Base-by-base conservation (phyloP, 2,888 invertebrate species). In the Sinhomidia bicolor region DNA sequence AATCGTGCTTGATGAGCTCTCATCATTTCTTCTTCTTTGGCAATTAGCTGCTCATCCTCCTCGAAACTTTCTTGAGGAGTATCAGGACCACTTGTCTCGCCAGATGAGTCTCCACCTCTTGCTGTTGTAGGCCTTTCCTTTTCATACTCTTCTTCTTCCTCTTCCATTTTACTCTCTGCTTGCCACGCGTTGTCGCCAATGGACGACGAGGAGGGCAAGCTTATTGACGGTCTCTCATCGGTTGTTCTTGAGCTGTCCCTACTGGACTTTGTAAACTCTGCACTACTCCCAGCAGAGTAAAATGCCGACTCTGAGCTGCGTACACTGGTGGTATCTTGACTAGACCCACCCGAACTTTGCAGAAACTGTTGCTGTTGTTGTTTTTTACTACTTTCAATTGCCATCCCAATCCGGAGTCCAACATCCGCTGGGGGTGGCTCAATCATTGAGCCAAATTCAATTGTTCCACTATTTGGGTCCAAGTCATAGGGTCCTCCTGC, bases 1-100 rank as follows among this genome's bases (percentile, higher is more conserved):
- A 78, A 41, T 62, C 74, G 36, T 32, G 84, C 76, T 36, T 88
- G 82, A 57, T 88, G 88, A 20, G 82, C 85, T 26, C 82, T 81
- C 82, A 89, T 83, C 89, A 90, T 88, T 51, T 89, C 88, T 47
- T 89, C 84, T 62, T 90, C 90, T 65, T 89, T 90, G 1, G 89
- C 91, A 81, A 85, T 88, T 29, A 85, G 76, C 57, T 65, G 80
- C 36, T 91, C 91, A 62, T 91, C 92, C 41, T 96, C 96, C 91
- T 96, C 96, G 88, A 96, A 96, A 92, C 96, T 96, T 90, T 95
- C 96, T 1, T 93, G 94, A 12, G 97, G 97, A 93, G 97, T 97
- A 92, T 98, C 97, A 0, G 98, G 98, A 0, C 98, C 98, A 9
- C 97, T 97, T 14, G 98, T 98, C 92, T 96, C 97, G 1, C 97